Conservation (phyloP, 2,797 vertebrate genomes). For the Pangasius mekongensis region DNA sequence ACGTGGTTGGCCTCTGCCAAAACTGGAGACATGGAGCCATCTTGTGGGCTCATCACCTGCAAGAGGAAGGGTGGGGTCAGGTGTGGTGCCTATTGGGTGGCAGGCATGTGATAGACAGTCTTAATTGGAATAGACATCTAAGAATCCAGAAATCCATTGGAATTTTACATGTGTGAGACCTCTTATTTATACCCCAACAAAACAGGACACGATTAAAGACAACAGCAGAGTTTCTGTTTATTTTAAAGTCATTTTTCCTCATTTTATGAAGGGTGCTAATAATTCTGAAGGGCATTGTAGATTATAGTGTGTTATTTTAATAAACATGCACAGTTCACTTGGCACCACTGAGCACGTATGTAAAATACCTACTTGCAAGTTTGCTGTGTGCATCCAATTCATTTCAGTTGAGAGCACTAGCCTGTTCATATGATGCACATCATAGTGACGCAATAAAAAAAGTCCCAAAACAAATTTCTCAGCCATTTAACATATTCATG, state of each 20-base stretch:
- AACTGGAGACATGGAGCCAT: background rate
- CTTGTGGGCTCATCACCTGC: background rate
- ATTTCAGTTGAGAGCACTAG: background rate
- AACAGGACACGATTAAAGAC: background rate
- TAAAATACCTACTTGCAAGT: background rate
- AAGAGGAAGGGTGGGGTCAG: background rate
- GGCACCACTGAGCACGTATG: background rate
- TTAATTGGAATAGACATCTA: background rate
- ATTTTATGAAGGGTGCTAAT: constrained; percentile 9
- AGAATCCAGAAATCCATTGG: background rate
- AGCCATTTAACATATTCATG: background rate
- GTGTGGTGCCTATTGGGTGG: background rate
- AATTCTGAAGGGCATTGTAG: background rate
- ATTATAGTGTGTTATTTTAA: background rate
- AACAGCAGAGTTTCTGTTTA: background rate
- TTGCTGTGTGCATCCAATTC: background rate
- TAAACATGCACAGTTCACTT: background rate
- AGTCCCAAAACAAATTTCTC: background rate
- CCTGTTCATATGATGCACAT: background rate
- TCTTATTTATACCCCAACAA: background rate
- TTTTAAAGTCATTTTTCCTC: background rate
- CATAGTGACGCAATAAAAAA: background rate
- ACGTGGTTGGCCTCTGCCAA: background rate
- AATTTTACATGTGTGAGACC: background rate
- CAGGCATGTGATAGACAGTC: background rate